Evolutionary conservation across 2,797 vertebrate species (phyloP), one percentile per base, ranked within the genome.

Genomic region (Glossophaga mutica): DNA sequence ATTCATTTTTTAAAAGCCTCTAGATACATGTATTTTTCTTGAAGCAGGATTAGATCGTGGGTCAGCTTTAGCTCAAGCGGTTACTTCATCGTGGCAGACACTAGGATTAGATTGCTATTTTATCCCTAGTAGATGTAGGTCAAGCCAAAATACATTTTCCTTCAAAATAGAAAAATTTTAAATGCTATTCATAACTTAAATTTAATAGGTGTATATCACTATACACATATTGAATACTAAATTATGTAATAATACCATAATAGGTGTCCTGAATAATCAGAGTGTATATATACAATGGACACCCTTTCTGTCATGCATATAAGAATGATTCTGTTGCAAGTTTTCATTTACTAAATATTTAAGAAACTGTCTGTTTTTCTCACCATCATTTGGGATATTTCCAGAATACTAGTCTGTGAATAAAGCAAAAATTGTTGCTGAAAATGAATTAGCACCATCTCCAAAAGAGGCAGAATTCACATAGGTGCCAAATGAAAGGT

Each of bases 321-420:
- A 71, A 97, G 39, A 97, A 74, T 88, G 50, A 98, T 90, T 73
- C 48, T 96, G 5, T 73, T 94, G 94, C 92, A 84, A 96, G 96
- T 96, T 97, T 89, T 88, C 89, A 90, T 34, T 91, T 97, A 96
- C 24, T 83, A 95, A 96, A 96, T 74, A 39, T 81, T 96, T 78
- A 87, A 79, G 85, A 96, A 96, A 95, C 71, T 95, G 68, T 59
- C 4, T 92, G 42, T 18, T 97, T 50, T 96, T 94, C 94, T 97
- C 95, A 96, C n/a, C 92, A 37, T 95, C 48, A 22, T 78, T 95
- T 87, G 74, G 62, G n/a, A 96, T 34, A 29, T 90, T 91, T 90
- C 97, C 94, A 94, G 79, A 95, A 95, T 14, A 57, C 34, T 92
- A 67, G 90, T 90, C 83, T 68, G 81, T 90, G 91, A 97, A 90